phyloP scores from a whole-genome alignment of 1,140 invertebrate genomes.

The Neelides sp. region DNA sequence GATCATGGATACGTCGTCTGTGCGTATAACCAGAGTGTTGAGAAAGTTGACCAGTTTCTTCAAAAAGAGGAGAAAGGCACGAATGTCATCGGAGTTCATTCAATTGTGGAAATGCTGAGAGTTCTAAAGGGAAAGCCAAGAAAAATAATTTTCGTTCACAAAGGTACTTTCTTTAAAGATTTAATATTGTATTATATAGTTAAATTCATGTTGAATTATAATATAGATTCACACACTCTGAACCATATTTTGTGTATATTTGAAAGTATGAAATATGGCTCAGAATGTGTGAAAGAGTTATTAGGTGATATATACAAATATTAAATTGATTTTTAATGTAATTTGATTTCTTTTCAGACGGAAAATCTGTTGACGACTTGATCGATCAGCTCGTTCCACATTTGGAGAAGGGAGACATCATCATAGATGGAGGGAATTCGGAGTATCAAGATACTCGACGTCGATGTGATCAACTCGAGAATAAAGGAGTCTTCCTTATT shows the following conservation, averaged over 20 bases:
- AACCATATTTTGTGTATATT: neutral
- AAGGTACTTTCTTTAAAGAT: constrained; percentile 67
- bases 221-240: neutral
- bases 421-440: constrained; percentile 98
- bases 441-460: constrained; percentile 89
- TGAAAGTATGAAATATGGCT: too few relatives aligned
- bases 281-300: too few relatives aligned
- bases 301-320: too few relatives aligned
- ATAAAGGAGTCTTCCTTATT: constrained; percentile 76
- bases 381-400: constrained; percentile 79
- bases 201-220: neutral
- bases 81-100: constrained; percentile 87
- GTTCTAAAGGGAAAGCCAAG: constrained; percentile 84
- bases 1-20: constrained; percentile 98
- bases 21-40: constrained; percentile 91
- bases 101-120: constrained; percentile 81
- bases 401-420: constrained; percentile 83
- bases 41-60: constrained; percentile 74
- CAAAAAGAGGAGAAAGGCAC: constrained; percentile 68
- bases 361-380: constrained; percentile 87
- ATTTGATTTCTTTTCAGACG: constrained; percentile 56
- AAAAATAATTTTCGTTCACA: constrained; percentile 93
- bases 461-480: constrained; percentile 59
- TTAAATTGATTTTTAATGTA: too few relatives aligned
- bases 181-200: neutral